phyloP scores from a whole-genome alignment of 2,797 vertebrate genomes.

The Onychomys torridus region DNA sequence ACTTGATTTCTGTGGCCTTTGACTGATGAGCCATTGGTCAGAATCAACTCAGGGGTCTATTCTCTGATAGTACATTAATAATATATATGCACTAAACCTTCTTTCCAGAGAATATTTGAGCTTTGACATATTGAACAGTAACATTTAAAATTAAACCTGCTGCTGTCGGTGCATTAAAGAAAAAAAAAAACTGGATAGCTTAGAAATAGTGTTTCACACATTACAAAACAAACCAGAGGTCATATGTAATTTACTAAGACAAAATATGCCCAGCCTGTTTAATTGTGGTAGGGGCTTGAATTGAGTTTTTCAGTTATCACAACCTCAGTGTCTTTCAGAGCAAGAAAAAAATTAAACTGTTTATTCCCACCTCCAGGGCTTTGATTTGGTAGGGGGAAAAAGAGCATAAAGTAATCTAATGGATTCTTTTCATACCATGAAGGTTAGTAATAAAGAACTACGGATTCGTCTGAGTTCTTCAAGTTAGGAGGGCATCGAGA shows the following conservation, averaged over 20 bases:
- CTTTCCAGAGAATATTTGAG: slow-evolving; percentile 86
- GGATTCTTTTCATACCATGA: background rate
- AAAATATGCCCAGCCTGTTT: slow-evolving; percentile 67
- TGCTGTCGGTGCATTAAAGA: slow-evolving; percentile 78
- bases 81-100: slow-evolving; percentile 83
- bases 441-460: slow-evolving; percentile 18
- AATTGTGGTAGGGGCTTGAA: slow-evolving; percentile 60
- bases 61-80: slow-evolving; percentile 85
- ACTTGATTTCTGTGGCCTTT: slow-evolving; percentile 69
- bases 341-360: background rate
- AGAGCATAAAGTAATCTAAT: background rate
- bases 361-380: background rate
- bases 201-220: slow-evolving; percentile 73
- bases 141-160: slow-evolving; percentile 86
- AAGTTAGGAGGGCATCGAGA: background rate
- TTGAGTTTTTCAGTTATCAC: slow-evolving; percentile 50
- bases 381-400: slow-evolving; percentile 47
- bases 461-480: background rate
- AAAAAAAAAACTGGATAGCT: slow-evolving; percentile 78
- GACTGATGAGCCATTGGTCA: slow-evolving; percentile 80
- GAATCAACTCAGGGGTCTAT: slow-evolving; percentile 80
- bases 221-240: slow-evolving; percentile 66
- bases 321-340: slow-evolving; percentile 43
- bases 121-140: slow-evolving; percentile 85
- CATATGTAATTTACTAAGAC: slow-evolving; percentile 70